Base-by-base conservation (phyloP, 1,140 invertebrate species). In the Caerostris extrusa region DNA sequence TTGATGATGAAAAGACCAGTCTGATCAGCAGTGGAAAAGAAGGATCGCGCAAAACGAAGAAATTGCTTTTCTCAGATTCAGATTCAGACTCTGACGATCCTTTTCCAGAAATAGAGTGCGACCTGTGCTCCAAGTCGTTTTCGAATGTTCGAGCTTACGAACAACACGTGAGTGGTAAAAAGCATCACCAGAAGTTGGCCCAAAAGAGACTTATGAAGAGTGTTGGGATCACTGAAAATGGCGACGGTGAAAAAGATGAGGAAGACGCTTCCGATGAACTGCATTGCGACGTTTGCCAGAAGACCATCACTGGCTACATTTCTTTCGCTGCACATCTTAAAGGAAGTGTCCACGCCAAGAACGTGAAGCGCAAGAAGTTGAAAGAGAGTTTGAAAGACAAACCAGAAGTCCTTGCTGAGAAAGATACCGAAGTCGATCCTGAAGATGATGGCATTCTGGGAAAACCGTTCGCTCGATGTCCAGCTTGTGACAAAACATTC, bases 141-240 rank as follows among this genome's bases (percentile, higher is more conserved):
- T 50, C 69, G n/a, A 64, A 17, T 8, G 34, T 60, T 56, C 34
- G 61, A 7, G 56, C 34, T 5, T 92, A 92, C n/a, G 50, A 92
- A 58, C 90, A 92, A 8, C 90, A 92, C 50, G 2, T 92, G 81
- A 92, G 67, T 3, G 12, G 90, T 10, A 92, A 85, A 7, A 83
- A 85, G 7, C 90, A 92, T 55, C 55, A 92, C 5, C 58, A 92
- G 34, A 85, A 57, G 82, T 5, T 85, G 5, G n/a, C 57, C 6
- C 85, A 67, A 17, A 56, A 64, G 60, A 67, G 6, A 19, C 3
- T 57, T 12, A 81, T 60, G n/a, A 56, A n/a, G 7, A 85, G 64
- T 7, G 53, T 60, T 5, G 81, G 5, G 10, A n/a, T 3, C 8
- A 2, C 67, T 19, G 34, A 55, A 56, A 17, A 85, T 64, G 8